Percentiles rank a stretch among this genome's conserved stretches.
These are phyloP conservation scores for Brachionus calyciflorus DNA, from an alignment of 1,140 invertebrate species.

Conservation along the genomic window DNA sequence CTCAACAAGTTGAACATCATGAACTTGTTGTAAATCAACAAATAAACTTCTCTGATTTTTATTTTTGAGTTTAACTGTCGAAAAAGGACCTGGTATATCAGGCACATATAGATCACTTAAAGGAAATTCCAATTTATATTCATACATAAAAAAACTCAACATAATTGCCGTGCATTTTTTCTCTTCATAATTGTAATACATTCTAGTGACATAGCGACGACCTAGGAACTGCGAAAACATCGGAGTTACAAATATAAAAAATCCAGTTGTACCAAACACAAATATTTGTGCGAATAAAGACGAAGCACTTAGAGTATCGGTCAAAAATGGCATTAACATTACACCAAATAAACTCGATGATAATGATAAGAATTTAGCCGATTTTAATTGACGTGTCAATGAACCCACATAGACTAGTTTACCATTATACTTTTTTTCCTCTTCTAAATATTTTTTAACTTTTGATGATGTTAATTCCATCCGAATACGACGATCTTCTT, in stretches of 20 bases:
- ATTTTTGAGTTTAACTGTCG: conserved; percentile 11
- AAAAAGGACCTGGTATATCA: conserved; percentile 41
- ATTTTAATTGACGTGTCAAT: conserved; percentile 19
- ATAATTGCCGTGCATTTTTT: conserved; percentile 42
- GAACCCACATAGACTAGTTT: conserved; percentile 41
- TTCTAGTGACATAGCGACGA: conserved; percentile 10
- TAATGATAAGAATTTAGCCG: conserved; percentile 30
- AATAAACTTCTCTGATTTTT: conserved; percentile 5
- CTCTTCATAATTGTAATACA: conserved; percentile 44
- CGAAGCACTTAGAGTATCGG: background rate
- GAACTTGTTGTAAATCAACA: conserved; percentile 5
- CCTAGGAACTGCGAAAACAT: conserved; percentile 33
- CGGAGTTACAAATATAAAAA: conserved; percentile 43
- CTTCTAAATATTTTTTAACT: conserved; percentile 37
- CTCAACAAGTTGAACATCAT: conserved; percentile 18
- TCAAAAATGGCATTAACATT: conserved; percentile 36
- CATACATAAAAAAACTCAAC: conserved; percentile 37
- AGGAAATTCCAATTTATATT: conserved; percentile 36
- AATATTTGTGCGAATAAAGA: conserved; percentile 20
- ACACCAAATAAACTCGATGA: conserved; percentile 27
- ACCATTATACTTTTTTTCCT: conserved; percentile 45
- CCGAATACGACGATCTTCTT: background rate
- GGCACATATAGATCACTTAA: conserved; percentile 19
- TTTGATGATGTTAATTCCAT: background rate
- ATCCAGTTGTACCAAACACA: conserved; percentile 41